A percentile compares a stretch with the other conserved stretches of the same genome.
Conservation (phyloP, 2,797 vertebrate genomes). For the Hydrocynus forskahlii region DNA sequence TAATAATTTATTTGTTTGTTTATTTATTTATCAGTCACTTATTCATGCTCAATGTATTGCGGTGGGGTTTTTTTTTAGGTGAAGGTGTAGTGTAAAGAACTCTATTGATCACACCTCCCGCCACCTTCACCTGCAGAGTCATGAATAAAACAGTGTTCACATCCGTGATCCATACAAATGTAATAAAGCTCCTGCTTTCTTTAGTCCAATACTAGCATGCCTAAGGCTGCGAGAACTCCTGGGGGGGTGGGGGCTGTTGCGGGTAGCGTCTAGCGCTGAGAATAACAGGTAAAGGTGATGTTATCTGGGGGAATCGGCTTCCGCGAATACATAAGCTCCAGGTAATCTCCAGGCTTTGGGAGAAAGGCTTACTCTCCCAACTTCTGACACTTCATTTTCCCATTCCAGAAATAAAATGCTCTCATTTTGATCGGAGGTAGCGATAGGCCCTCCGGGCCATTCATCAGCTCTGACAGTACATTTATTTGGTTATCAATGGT, state of each 20-base stretch:
- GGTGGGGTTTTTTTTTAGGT: neutral
- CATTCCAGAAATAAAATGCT: constrained; percentile 75
- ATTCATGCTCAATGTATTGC: neutral
- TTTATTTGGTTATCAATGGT: constrained; percentile 74
- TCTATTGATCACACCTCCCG: constrained; percentile 7
- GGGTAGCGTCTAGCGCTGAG: constrained; percentile 63
- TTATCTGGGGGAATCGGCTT: constrained; percentile 70
- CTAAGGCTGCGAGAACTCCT: constrained; percentile 51
- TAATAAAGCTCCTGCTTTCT: constrained; percentile 70
- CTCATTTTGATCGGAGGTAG: constrained; percentile 70
- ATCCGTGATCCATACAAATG: constrained; percentile 74
- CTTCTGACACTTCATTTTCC: constrained; percentile 80
- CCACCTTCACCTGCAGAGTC: constrained; percentile 65
- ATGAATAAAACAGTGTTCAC: constrained; percentile 71
- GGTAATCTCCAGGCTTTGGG: constrained; percentile 37
- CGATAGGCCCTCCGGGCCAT: constrained; percentile 70
- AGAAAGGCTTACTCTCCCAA: constrained; percentile 68
- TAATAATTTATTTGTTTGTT: too few species aligned
- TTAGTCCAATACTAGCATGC: constrained; percentile 67
- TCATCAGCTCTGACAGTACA: constrained; percentile 73
- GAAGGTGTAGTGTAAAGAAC: neutral
- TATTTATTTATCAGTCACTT: too few species aligned
- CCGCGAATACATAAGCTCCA: constrained; percentile 53
- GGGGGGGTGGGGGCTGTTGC: constrained; percentile 57
- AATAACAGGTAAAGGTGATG: constrained; percentile 70